A percentile compares a stretch with the other conserved stretches of the same genome.
phyloP scores from a whole-genome alignment of 2,113 vertebrate genomes.

The Vidua chalybeata region DNA sequence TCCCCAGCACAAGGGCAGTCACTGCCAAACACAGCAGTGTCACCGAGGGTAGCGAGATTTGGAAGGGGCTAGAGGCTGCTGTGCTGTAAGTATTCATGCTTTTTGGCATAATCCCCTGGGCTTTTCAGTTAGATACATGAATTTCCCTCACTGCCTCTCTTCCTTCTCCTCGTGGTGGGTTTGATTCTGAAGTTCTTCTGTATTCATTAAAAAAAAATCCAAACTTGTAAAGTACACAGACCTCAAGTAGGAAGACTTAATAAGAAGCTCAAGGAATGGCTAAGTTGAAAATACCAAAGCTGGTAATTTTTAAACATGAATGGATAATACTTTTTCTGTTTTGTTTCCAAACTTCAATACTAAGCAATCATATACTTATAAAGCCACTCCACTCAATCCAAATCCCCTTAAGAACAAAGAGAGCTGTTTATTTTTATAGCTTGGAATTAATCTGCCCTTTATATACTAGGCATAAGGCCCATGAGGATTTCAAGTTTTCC shows the following conservation, averaged over 20 bases:
- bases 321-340: not conserved
- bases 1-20: accelerated
- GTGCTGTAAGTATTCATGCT: not conserved
- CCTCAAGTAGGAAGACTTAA: not conserved
- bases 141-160: not conserved
- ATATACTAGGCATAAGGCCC: not conserved
- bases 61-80: not conserved
- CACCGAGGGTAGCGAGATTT: accelerated
- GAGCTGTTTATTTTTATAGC: slow-evolving; percentile 34
- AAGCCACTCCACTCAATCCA: slow-evolving; percentile 29
- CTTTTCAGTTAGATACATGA: not conserved
- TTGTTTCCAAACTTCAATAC: not conserved
- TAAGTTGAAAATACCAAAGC: not conserved
- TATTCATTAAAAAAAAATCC: not conserved
- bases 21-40: not conserved
- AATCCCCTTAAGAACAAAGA: slow-evolving; percentile 58
- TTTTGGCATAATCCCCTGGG: not conserved
- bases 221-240: not conserved
- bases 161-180: not conserved
- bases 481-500: not conserved
- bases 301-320: not conserved
- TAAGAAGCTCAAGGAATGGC: not conserved
- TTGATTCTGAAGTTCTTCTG: not conserved
- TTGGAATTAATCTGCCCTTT: slow-evolving; percentile 35
- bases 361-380: slow-evolving; percentile 31